These are phyloP conservation scores for Drosophila koepferae DNA, from an alignment of 2,888 invertebrate genomes.

Conservation along the genomic window DNA sequence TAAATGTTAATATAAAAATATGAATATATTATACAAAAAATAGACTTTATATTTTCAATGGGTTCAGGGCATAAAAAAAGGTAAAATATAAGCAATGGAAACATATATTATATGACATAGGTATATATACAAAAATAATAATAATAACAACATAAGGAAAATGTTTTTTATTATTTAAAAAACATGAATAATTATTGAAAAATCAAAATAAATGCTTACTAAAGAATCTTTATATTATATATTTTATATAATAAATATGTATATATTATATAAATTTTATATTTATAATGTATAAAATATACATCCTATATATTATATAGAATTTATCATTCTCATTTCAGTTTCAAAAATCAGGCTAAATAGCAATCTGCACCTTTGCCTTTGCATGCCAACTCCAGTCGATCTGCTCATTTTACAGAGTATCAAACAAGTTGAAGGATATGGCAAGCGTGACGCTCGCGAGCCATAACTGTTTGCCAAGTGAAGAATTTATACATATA, in stretches of 20 bases:
- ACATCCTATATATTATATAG: neutral
- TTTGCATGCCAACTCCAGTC: neutral
- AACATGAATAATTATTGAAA: neutral
- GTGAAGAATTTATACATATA: slow-evolving; percentile 33
- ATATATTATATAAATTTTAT: neutral
- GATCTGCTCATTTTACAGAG: slow-evolving; percentile 1
- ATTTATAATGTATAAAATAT: neutral
- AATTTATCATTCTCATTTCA: neutral
- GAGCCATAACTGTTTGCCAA: slow-evolving; percentile 13
- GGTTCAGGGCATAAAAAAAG: no score
- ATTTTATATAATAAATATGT: neutral
- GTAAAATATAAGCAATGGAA: no score
- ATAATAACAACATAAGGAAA: no score
- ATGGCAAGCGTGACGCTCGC: slow-evolving; percentile 8
- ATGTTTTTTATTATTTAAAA: neutral
- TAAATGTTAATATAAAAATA: neutral
- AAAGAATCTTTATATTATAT: neutral
- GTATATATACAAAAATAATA: no score
- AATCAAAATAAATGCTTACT: neutral
- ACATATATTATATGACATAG: no score
- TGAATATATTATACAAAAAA: no score
- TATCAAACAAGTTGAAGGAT: slow-evolving; percentile 9
- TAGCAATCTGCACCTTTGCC: no score
- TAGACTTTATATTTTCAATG: no score
- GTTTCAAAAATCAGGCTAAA: neutral